These are phyloP conservation scores for Plodia interpunctella DNA, from an alignment of 1,140 invertebrate species.

Conservation along the genomic window DNA sequence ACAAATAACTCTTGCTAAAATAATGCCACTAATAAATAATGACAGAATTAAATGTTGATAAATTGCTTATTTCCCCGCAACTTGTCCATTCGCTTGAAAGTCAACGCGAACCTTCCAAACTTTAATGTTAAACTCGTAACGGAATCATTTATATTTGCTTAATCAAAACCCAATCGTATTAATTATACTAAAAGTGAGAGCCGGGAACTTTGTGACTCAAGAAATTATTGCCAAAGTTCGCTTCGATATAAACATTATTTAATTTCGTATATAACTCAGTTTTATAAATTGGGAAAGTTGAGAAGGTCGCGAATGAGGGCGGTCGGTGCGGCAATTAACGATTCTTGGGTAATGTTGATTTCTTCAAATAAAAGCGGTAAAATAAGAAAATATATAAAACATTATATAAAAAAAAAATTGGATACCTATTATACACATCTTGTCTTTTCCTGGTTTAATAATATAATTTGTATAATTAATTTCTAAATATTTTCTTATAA, in stretches of 20 bases:
- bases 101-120: slow-evolving; percentile 12
- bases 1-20: too few species aligned
- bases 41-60: too few species aligned
- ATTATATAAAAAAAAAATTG: too few species aligned
- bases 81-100: background rate
- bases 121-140: slow-evolving; percentile 22
- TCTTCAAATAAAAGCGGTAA: background rate
- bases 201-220: slow-evolving; percentile 20
- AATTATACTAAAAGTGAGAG: slow-evolving; percentile 21
- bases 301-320: slow-evolving; percentile 14
- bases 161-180: slow-evolving; percentile 30
- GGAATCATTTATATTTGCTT: slow-evolving; percentile 31
- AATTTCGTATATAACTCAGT: slow-evolving; percentile 30
- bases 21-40: too few species aligned
- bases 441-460: too few species aligned
- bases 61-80: background rate
- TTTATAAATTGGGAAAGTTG: slow-evolving; percentile 29
- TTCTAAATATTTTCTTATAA: too few species aligned
- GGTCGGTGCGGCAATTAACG: background rate
- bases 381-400: too few species aligned
- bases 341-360: background rate
- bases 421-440: too few species aligned
- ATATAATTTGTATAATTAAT: too few species aligned
- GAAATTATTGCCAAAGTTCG: slow-evolving; percentile 26
- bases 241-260: slow-evolving; percentile 28